Evolutionary conservation across 2,888 invertebrate species (phyloP).

Genomic region (Chloroclystis v-ata): DNA sequence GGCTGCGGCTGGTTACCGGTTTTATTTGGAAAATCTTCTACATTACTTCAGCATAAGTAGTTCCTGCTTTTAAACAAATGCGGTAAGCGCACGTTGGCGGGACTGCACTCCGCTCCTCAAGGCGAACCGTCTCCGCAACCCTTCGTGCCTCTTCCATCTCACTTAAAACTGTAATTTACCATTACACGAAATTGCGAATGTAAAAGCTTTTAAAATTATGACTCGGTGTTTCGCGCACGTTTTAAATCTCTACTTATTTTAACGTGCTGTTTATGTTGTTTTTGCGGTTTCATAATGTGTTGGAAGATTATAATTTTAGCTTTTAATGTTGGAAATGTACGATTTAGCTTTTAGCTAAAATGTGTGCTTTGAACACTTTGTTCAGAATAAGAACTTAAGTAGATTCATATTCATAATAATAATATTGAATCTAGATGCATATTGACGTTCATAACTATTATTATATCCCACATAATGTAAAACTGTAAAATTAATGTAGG

Average conservation of each 20-base stretch:
- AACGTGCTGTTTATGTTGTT: conserved; percentile 17
- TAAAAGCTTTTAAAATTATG: conserved; percentile 35
- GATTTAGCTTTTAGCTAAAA: background rate
- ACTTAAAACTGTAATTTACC: conserved; percentile 41
- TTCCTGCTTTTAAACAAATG: background rate
- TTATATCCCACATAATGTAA: too few relatives aligned
- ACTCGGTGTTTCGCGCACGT: conserved; percentile 31
- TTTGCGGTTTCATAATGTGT: conserved; percentile 9
- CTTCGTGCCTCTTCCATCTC: conserved; percentile 39
- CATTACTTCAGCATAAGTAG: background rate
- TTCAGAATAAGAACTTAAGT: too few relatives aligned
- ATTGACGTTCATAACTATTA: too few relatives aligned
- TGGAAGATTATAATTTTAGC: background rate
- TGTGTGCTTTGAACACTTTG: too few relatives aligned
- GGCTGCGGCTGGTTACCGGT: conserved; percentile 4
- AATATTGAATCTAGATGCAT: too few relatives aligned
- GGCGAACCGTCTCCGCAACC: conserved; percentile 26
- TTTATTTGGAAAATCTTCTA: background rate
- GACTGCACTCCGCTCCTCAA: conserved; percentile 21
- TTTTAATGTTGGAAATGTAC: background rate
- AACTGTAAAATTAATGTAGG: conserved; percentile 29
- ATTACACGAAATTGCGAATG: conserved; percentile 34
- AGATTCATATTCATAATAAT: too few relatives aligned
- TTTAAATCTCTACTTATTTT: conserved; percentile 29
- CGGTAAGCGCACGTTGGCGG: background rate